phyloP scores from a whole-genome alignment of 1,140 invertebrate genomes.

The Ptiloglossa arizonensis region DNA sequence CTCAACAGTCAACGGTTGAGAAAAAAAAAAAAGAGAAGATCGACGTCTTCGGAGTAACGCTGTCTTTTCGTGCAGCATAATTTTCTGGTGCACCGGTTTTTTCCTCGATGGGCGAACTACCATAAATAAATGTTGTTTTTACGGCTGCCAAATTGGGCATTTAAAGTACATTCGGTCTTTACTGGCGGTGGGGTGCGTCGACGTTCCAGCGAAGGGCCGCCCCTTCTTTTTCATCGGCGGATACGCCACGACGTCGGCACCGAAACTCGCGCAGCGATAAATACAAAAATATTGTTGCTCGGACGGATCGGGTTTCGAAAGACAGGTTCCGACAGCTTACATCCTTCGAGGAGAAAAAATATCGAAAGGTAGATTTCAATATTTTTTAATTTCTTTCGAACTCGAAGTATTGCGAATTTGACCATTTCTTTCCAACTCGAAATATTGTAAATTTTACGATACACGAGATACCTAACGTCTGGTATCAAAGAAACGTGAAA shows the following conservation, averaged over 20 bases:
- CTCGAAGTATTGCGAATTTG: no score
- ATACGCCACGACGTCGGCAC: constrained; percentile 1
- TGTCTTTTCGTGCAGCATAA: constrained; percentile 73
- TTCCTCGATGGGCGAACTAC: constrained; percentile 75
- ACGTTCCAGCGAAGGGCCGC: constrained; percentile 20
- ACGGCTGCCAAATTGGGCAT: constrained; percentile 81
- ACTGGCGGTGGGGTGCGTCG: constrained; percentile 59
- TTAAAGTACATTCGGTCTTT: constrained; percentile 73
- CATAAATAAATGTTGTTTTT: constrained; percentile 82
- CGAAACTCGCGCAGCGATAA: constrained; percentile 22
- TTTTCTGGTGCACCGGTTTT: constrained; percentile 75
- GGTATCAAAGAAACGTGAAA: no score
- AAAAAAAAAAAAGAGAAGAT: constrained; percentile 43
- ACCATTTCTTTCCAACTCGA: no score
- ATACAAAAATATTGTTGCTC: neutral
- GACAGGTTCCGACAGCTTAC: constrained; percentile 18
- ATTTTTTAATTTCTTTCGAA: no score
- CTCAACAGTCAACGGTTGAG: neutral
- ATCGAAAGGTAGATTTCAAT: no score
- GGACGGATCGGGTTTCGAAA: no score
- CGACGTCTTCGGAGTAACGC: constrained; percentile 54
- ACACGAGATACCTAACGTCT: no score
- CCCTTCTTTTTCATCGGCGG: neutral
- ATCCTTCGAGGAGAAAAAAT: neutral
- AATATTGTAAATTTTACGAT: no score